phyloP scores from a whole-genome alignment of 2,888 invertebrate species.

The Idaea straminata region DNA sequence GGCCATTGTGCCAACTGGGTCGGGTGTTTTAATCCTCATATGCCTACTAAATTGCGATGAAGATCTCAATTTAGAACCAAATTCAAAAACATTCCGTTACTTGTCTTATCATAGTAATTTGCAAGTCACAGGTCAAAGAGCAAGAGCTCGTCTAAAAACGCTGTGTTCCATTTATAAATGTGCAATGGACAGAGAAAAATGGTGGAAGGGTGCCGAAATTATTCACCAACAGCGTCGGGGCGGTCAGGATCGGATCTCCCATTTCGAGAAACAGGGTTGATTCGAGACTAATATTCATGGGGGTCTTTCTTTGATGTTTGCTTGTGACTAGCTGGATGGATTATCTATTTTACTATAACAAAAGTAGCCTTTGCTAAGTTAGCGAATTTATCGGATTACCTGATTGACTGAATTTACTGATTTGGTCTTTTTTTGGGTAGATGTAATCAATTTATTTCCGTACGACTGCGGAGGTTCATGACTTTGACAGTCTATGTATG shows the following conservation, averaged over 20 bases:
- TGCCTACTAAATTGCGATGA: neutral
- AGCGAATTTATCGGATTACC: neutral
- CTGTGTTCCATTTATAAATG: slow-evolving; percentile 21
- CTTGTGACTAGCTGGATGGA: neutral
- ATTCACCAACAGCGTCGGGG: slow-evolving; percentile 17
- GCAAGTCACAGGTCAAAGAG: slow-evolving; percentile 7
- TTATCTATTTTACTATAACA: neutral
- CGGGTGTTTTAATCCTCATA: no score
- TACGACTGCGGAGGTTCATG: neutral
- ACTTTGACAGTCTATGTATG: neutral
- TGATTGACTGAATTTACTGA: neutral
- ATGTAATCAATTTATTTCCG: neutral
- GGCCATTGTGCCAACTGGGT: no score
- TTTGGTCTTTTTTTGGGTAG: neutral
- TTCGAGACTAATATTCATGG: slow-evolving; percentile 10
- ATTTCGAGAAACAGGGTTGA: slow-evolving; percentile 12
- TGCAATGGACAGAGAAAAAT: slow-evolving; percentile 30
- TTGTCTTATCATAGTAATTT: neutral
- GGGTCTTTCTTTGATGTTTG: neutral
- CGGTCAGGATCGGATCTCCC: slow-evolving; percentile 14
- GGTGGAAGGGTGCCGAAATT: slow-evolving; percentile 22
- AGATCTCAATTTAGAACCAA: neutral
- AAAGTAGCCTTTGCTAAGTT: neutral
- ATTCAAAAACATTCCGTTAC: neutral
- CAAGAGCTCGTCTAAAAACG: slow-evolving; percentile 25